Base-by-base conservation (phyloP, 2,113 vertebrate species). In the Capra hircus region DNA sequence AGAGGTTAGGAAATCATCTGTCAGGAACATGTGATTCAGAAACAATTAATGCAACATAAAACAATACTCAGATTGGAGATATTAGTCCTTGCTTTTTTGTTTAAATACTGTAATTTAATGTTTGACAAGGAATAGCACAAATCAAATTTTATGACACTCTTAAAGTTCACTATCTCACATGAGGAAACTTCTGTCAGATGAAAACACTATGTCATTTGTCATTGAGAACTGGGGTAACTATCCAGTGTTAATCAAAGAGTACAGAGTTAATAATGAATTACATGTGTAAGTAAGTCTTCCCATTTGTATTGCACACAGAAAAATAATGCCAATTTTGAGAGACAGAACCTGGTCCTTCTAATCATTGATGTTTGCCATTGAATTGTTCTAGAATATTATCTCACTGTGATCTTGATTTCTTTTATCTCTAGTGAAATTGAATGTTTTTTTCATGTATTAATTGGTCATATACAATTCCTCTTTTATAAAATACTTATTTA, bases 211-310 rank as follows among this genome's bases (percentile, higher is more conserved):
- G 43, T 50, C 36, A 86, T 71, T 81, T 74, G 5, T 60, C 45
- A 74, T 60, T 13, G 43, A 53, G 67, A 71, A 60, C 43, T 86
- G n/a, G 23, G 57, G 11, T 91, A 67, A 81, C 23, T 43, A 71
- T 57, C n/a, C 91, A 62, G 48, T 90, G 62, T 25, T 59, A 85
- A 95, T 94, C 0, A 21, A 27, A 86, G 62, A 95, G 82, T 84
- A 95, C 43, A 50, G 62, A 84, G 43, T 59, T 45, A 80, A 25
- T 52, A 33, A 50, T 4, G 19, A 45, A 7, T 99, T 98, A 99
- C 99, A 99, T 99, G 99, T 99, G 36, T 99, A 99, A 94, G 99
- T 99, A 0, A n/a, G 98, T 99, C 99, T 98, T 99, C 64, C 99
- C 97, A 99, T 98, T 96, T 99, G 99, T 98, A 99, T 99, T 99